These are phyloP conservation scores for Drosophila ezoana DNA, from an alignment of 2,888 invertebrate species.

Conservation along the genomic window DNA sequence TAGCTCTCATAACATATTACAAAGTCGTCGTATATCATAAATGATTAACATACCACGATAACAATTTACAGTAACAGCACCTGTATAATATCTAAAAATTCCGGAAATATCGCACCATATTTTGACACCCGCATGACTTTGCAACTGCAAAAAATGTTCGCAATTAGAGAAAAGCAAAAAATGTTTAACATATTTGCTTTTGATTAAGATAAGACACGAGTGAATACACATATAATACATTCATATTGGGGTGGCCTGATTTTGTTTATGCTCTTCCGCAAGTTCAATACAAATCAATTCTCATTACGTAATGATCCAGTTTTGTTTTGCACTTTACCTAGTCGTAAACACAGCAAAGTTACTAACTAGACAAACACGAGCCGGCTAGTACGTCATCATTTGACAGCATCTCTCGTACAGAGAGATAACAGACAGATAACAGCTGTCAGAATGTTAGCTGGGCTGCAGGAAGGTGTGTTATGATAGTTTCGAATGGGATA, in stretches of 20 bases:
- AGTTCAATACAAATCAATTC: conserved; percentile 13
- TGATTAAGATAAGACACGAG: neutral
- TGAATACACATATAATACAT: neutral
- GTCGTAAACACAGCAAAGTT: conserved; percentile 12
- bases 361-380: conserved; percentile 42
- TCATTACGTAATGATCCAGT: conserved; percentile 33
- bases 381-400: conserved; percentile 41
- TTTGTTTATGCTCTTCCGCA: conserved; percentile 6
- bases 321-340: conserved; percentile 9
- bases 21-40: neutral
- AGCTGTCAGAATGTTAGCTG: conserved; percentile 13
- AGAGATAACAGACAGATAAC: conserved; percentile 33
- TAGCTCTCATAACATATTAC: neutral
- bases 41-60: neutral
- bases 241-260: conserved; percentile 2
- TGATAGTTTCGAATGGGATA: conserved; percentile 1
- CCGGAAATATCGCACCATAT: neutral
- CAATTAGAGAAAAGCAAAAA: conserved; percentile 1
- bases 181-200: conserved; percentile 17
- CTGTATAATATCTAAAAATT: neutral
- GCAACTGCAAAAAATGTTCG: conserved; percentile 1
- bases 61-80: neutral
- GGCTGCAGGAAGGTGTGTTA: neutral
- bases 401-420: conserved; percentile 23
- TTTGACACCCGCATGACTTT: conserved; percentile 7